Percentiles rank a stretch among this genome's conserved stretches.
Conservation (phyloP, 2,888 invertebrate genomes). For the Apamea sordens region DNA sequence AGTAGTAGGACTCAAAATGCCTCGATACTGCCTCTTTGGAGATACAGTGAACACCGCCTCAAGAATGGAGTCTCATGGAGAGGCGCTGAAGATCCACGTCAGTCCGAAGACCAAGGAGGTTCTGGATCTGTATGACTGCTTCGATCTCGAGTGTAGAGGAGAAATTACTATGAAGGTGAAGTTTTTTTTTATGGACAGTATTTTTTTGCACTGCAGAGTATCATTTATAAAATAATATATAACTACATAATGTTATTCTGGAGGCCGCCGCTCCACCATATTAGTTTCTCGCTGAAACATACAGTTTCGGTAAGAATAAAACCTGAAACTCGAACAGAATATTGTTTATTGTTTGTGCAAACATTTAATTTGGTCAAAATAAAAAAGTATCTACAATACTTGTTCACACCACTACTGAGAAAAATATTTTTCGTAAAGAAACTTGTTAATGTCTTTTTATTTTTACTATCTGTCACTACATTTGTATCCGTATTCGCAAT, state of each 20-base stretch:
- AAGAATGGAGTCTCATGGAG: conserved; percentile 97
- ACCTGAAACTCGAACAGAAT: not conserved
- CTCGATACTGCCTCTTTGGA: conserved; percentile 97
- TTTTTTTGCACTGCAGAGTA: not conserved
- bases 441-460: not conserved
- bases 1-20: conserved; percentile 98
- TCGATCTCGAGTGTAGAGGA: conserved; percentile 95
- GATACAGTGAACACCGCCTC: conserved; percentile 98
- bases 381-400: too few relatives aligned
- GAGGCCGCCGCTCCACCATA: not conserved
- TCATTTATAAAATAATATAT: too few relatives aligned
- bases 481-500: not conserved
- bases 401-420: too few relatives aligned
- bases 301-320: not conserved
- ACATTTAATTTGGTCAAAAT: too few relatives aligned
- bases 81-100: conserved; percentile 97
- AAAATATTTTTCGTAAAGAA: not conserved
- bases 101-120: conserved; percentile 96
- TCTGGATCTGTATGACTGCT: conserved; percentile 95
- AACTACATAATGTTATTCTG: not conserved
- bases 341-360: too few relatives aligned
- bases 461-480: not conserved
- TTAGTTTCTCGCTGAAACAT: not conserved
- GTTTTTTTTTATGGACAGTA: not conserved
- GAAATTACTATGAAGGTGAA: conserved; percentile 97